These are phyloP conservation scores for Mnemiopsis leidyi DNA, from an alignment of 37 sponge, comb jelly and placozoan species.

Conservation along the genomic window DNA sequence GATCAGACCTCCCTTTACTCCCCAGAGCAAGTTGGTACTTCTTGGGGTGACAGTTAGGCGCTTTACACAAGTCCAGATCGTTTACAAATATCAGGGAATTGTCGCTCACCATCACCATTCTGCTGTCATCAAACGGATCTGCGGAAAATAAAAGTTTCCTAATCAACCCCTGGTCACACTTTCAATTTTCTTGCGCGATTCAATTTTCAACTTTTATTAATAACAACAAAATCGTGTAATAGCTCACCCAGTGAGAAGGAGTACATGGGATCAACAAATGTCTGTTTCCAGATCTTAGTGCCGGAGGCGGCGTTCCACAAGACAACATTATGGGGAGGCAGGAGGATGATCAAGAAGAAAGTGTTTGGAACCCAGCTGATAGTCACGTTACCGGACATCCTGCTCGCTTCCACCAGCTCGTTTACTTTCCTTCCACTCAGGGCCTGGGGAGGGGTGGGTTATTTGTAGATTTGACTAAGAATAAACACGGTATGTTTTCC, in stretches of 20 bases:
- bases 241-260: constrained; percentile 31
- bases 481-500: not conserved
- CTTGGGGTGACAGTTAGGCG: constrained; percentile 38
- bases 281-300: constrained; percentile 45
- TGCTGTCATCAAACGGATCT: constrained; percentile 63
- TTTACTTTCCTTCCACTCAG: not conserved
- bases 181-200: not conserved
- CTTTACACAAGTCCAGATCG: not conserved
- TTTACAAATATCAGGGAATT: constrained; percentile 16
- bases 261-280: constrained; percentile 33
- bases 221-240: no score
- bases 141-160: not conserved
- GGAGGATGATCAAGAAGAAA: constrained; percentile 40
- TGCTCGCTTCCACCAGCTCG: constrained; percentile 4
- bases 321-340: constrained; percentile 41
- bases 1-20: not conserved
- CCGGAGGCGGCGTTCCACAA: constrained; percentile 65
- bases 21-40: constrained; percentile 33
- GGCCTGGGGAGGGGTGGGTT: no score
- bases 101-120: not conserved
- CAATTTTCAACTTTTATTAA: not conserved
- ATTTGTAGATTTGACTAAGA: no score
- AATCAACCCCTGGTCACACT: not conserved
- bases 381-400: constrained; percentile 11
- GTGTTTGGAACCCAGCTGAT: constrained; percentile 47